Evolutionary conservation across 2,888 invertebrate genomes (phyloP).

Genomic region (Drosophila austrosaltans): DNA sequence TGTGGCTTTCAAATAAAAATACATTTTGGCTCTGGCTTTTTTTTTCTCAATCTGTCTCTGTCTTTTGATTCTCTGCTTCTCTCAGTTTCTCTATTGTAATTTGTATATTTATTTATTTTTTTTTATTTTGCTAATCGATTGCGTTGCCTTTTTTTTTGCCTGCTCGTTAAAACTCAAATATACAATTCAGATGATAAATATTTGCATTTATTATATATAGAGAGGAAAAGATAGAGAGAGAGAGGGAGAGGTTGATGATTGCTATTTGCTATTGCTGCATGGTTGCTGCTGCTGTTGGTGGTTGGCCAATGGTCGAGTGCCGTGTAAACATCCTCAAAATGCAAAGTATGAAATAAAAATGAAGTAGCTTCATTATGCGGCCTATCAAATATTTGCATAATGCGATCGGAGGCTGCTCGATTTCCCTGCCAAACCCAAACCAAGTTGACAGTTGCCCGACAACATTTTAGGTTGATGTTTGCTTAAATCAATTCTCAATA

Average conservation of each 20-base stretch:
- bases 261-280: conserved; percentile 18
- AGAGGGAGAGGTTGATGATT: background rate
- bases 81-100: background rate
- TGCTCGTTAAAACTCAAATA: conserved; percentile 47
- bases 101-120: background rate
- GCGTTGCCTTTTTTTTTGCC: conserved; percentile 38
- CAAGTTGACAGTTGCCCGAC: conserved; percentile 23
- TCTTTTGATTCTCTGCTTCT: conserved; percentile 13
- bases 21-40: conserved; percentile 27
- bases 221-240: conserved; percentile 7
- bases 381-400: conserved; percentile 59
- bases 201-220: conserved; percentile 58
- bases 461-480: conserved; percentile 34
- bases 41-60: conserved; percentile 5
- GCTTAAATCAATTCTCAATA: conserved; percentile 59
- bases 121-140: conserved; percentile 63
- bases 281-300: conserved; percentile 12
- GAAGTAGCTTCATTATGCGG: conserved; percentile 56
- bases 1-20: conserved; percentile 44
- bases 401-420: conserved; percentile 20
- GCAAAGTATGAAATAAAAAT: conserved; percentile 30
- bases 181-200: conserved; percentile 47
- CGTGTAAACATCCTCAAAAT: conserved; percentile 49
- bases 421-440: conserved; percentile 9
- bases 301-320: conserved; percentile 53